Conservation (phyloP, 2,797 vertebrate species). For the Crocidura indochinensis region DNA sequence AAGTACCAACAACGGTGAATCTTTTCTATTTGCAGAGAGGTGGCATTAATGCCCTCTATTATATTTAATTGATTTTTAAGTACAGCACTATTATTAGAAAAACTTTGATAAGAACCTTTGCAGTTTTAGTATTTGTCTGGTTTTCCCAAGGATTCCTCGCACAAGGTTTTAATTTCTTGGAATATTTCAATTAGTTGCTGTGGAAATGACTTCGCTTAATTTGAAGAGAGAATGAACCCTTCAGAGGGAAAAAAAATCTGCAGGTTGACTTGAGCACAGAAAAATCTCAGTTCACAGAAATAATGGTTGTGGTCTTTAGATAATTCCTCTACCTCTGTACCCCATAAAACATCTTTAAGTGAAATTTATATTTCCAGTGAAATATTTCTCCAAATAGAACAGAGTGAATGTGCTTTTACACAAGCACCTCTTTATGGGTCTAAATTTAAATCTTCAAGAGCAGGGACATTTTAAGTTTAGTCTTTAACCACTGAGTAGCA, state of each 20-base stretch:
- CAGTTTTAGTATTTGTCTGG: conserved; percentile 27
- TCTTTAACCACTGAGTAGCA: conserved; percentile 74
- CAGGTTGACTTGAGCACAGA: conserved; percentile 75
- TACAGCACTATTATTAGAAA: conserved; percentile 68
- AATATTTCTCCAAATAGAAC: conserved; percentile 84
- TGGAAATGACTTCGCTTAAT: conserved; percentile 48
- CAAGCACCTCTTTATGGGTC: conserved; percentile 83
- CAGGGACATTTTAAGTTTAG: conserved; percentile 69
- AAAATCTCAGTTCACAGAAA: conserved; percentile 67
- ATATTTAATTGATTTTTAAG: conserved; percentile 79
- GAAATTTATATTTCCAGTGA: conserved; percentile 83
- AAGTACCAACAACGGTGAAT: conserved; percentile 8
- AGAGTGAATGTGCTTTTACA: conserved; percentile 83
- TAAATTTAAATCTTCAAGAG: conserved; percentile 85
- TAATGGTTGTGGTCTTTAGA: conserved; percentile 70
- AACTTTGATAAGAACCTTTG: conserved; percentile 69
- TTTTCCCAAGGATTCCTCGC: conserved; percentile 21
- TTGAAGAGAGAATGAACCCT: conserved; percentile 52
- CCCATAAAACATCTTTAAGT: conserved; percentile 48
- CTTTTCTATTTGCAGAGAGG: conserved; percentile 44
- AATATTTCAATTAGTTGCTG: conserved; percentile 78
- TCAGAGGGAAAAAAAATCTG: conserved; percentile 58
- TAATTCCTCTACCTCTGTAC: conserved; percentile 60
- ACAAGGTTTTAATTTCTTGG: conserved; percentile 66
- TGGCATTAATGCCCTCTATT: conserved; percentile 47